These are phyloP conservation scores for Valencia hispanica DNA, from an alignment of 2,797 vertebrate genomes.

Conservation along the genomic window DNA sequence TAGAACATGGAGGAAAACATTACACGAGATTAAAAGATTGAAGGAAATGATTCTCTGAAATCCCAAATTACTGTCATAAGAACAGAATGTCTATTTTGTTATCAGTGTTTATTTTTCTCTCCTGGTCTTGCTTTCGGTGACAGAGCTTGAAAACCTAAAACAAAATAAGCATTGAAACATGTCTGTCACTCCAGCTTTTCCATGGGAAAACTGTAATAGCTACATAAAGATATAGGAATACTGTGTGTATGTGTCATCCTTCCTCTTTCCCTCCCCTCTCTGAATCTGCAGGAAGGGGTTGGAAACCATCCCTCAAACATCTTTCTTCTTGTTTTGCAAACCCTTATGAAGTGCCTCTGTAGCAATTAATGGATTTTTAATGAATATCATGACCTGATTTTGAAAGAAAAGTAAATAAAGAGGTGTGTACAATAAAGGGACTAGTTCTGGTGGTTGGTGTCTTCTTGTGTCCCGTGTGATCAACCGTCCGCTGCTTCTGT, in stretches of 20 bases:
- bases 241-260: slow-evolving; percentile 29
- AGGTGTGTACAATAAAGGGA: slow-evolving; percentile 84
- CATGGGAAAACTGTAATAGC: slow-evolving; percentile 50
- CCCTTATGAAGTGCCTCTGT: slow-evolving; percentile 84
- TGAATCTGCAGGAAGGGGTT: slow-evolving; percentile 39
- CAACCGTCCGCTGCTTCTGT: slow-evolving; percentile 30
- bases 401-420: slow-evolving; percentile 77
- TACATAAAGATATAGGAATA: slow-evolving; percentile 38
- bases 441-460: slow-evolving; percentile 83
- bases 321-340: slow-evolving; percentile 57
- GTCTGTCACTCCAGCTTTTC: slow-evolving; percentile 64
- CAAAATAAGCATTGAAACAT: not conserved
- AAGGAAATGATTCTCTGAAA: slow-evolving; percentile 3
- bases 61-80: slow-evolving; percentile 33
- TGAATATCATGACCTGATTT: slow-evolving; percentile 68
- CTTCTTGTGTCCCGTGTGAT: slow-evolving; percentile 75
- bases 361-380: slow-evolving; percentile 78
- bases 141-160: slow-evolving; percentile 18
- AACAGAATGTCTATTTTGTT: slow-evolving; percentile 53
- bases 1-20: slow-evolving; percentile 16
- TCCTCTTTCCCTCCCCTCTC: slow-evolving; percentile 47
- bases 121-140: slow-evolving; percentile 68
- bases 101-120: slow-evolving; percentile 16
- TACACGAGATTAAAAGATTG: slow-evolving; percentile 8
- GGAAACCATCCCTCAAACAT: slow-evolving; percentile 55